These are phyloP conservation scores for Rhadina sibilatrix DNA, from an alignment of 2,113 vertebrate genomes.

Conservation along the genomic window DNA sequence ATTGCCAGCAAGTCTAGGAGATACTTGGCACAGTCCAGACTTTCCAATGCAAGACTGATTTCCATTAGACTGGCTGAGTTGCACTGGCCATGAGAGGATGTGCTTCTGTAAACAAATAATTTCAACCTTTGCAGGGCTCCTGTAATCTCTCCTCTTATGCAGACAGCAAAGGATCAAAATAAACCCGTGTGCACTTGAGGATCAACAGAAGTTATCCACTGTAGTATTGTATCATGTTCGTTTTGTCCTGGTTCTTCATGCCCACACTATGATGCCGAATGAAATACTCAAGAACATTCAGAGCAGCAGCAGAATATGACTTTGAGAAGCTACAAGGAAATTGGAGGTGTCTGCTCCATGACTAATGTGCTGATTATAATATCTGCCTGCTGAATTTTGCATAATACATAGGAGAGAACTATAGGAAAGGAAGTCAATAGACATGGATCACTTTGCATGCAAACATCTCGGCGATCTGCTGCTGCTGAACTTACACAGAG, in stretches of 20 bases:
- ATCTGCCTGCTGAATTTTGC: conserved; percentile 42
- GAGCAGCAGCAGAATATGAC: neutral
- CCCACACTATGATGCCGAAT: fast-evolving
- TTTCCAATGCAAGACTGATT: neutral
- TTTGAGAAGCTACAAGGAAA: conserved; percentile 6
- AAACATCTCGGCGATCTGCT: neutral
- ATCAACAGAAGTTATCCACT: neutral
- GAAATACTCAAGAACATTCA: neutral
- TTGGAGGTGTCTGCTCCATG: neutral
- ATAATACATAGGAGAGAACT: neutral
- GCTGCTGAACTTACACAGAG: neutral
- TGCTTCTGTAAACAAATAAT: neutral
- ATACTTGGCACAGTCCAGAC: neutral
- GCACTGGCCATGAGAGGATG: neutral
- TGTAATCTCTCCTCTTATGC: neutral
- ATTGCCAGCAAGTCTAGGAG: neutral
- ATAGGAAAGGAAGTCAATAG: neutral
- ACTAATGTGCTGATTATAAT: conserved; percentile 34
- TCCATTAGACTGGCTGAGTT: neutral
- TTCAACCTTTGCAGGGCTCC: neutral
- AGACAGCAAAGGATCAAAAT: neutral
- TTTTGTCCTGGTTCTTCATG: neutral
- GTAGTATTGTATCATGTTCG: neutral
- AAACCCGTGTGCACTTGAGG: fast-evolving
- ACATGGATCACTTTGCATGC: neutral